Base-by-base conservation (phyloP, 2,797 vertebrate species). In the Schizopygopsis malacanthus region DNA sequence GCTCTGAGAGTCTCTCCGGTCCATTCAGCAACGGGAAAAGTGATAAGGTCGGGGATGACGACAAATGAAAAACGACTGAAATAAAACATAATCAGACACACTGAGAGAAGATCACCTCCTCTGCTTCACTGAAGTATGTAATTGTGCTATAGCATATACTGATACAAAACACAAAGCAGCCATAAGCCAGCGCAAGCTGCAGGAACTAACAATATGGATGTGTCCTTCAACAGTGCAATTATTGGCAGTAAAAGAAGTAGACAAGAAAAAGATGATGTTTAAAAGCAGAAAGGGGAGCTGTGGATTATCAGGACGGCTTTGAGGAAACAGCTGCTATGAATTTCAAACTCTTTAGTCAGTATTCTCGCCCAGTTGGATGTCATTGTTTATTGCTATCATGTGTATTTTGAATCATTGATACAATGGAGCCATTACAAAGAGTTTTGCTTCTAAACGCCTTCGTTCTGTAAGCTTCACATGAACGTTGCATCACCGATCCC, bases 121-220 rank as follows among this genome's bases (percentile, higher is more conserved):
- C 89, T 92, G 94, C 92, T 94, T 93, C 93, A 92, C 88, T 93
- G 92, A 92, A 94, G 93, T 91, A 93, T 92, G 93, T 94, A 94
- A 94, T 94, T 93, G 93, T 90, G 86, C 86, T 88, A 87, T 87
- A 91, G 86, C 89, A 89, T 79, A 87, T 76, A 87, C 79, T 12
- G 76, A 89, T 92, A 93, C 91, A 91, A 88, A 92, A 93, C 91
- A 92, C 90, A 91, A 91, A 90, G 87, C 91, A 81, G 91, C 83
- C 59, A 90, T 84, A 90, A 91, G 84, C 45, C 9, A 82, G 69
- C 4, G 9, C 25, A 73, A 82, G 22, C 79, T 20, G 84, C 85
- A 39, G 81, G 90, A 92, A 92, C 92, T 90, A 94, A 89, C 86
- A 83, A 87, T 90, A 63, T 89, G 47, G 91, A 93, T 92, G 86